These are phyloP conservation scores for Drosophila pseudoobscura DNA, from an alignment of 1,140 invertebrate genomes.

Conservation along the genomic window DNA sequence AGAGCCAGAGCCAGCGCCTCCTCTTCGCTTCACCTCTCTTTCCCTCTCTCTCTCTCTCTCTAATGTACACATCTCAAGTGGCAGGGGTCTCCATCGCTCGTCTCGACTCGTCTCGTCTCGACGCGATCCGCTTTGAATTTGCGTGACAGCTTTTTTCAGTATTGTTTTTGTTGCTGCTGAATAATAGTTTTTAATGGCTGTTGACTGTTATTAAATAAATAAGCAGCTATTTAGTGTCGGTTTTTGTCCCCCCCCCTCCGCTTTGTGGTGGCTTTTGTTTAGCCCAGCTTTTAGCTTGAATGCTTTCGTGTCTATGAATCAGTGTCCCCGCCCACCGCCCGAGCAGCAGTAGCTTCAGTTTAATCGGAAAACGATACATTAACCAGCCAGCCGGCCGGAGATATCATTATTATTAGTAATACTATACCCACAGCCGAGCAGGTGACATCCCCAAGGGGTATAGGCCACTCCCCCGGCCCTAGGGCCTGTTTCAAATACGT, in stretches of 20 bases:
- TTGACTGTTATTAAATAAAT: constrained; percentile 76
- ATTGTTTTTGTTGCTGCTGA: constrained; percentile 44
- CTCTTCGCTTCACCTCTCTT: neutral
- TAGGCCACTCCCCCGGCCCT: too few relatives aligned
- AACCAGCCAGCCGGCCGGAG: too few relatives aligned
- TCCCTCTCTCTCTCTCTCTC: neutral
- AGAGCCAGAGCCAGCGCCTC: neutral
- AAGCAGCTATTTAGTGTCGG: constrained; percentile 60
- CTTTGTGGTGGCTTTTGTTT: constrained; percentile 21
- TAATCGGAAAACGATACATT: constrained; percentile 9
- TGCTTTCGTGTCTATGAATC: constrained; percentile 21
- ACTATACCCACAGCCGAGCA: too few relatives aligned
- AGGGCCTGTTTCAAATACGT: too few relatives aligned
- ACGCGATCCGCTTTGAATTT: constrained; percentile 36
- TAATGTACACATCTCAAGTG: constrained; percentile 23
- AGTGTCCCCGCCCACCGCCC: neutral
- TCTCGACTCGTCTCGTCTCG: constrained; percentile 17
- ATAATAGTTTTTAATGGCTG: constrained; percentile 70
- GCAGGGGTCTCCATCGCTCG: constrained; percentile 20
- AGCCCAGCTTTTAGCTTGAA: constrained; percentile 30
- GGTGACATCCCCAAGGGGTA: too few relatives aligned
- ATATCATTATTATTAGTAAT: neutral
- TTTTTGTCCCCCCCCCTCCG: constrained; percentile 1
- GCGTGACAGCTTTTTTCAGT: constrained; percentile 51
- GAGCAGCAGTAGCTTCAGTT: constrained; percentile 8